Base-by-base conservation (phyloP, 2,113 vertebrate species). In the Malaclemys terrapin region DNA sequence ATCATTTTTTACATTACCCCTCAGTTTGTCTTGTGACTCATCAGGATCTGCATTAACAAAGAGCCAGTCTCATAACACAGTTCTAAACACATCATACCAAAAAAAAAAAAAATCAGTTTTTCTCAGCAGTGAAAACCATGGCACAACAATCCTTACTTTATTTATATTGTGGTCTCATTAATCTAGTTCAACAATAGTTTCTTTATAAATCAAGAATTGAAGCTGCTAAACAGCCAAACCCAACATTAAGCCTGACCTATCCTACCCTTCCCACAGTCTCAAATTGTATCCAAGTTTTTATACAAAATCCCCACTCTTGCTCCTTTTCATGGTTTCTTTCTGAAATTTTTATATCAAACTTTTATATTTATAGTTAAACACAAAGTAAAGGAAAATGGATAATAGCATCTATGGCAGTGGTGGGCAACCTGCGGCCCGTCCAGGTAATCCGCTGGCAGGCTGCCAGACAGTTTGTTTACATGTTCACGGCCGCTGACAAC, bases 41-140 rank as follows among this genome's bases (percentile, higher is more conserved):
- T 85, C 69, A 95, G 88, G 69, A 88, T 94, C 56, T 96, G 52
- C 80, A 62, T 78, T 90, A 95, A 47, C 84, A 45, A 2, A 13
- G 38, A 96, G 62, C 79, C 5, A 62, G 90, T 90, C 29, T 87
- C 90, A 82, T 96, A 94, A 96, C 97, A 98, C 85, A 94, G 47
- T 91, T 96, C 45, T 93, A 93, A 89, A 97, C 19, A 49, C 65
- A 81, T 20, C 2, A 8, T 31, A 88, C n/a, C 80, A 84, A 85
- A 65, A 82, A 22, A 38, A 35, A 3, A 49, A n/a, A 4, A 88
- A 93, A 93, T 14, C 24, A 82, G 42, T 84, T 84, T 62, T 2
- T 10, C 20, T 25, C 8, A 90, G 10, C 24, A 91, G 20, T 65
- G 27, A 95, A 95, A 89, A 76, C 7, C 14, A 76, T 12, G 53